Evolutionary conservation across 2,888 invertebrate species (phyloP).

Genomic region (Watsonalla cultraria): DNA sequence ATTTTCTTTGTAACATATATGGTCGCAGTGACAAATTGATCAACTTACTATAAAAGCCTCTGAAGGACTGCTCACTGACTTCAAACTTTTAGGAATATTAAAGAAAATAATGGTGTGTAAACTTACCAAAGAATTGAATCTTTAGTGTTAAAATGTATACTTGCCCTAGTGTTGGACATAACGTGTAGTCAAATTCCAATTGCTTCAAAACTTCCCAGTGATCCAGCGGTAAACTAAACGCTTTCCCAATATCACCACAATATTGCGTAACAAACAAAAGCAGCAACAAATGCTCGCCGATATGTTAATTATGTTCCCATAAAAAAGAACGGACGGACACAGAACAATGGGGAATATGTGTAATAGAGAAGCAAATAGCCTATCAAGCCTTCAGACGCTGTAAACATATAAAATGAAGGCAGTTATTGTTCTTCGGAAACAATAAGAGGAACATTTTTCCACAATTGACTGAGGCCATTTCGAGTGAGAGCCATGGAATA

Average conservation of each 20-base stretch:
- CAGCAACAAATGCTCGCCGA: conserved; percentile 15
- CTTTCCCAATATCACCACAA: conserved; percentile 4
- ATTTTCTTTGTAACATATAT: no score
- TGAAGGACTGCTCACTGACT: no score
- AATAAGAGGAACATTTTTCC: conserved; percentile 75
- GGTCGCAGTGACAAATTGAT: no score
- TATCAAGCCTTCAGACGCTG: conserved; percentile 69
- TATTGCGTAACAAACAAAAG: conserved; percentile 11
- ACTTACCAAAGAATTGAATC: no score
- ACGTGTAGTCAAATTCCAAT: no score
- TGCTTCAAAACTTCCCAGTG: no score
- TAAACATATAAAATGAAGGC: conserved; percentile 74
- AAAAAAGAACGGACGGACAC: conserved; percentile 37
- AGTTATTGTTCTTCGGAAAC: conserved; percentile 74
- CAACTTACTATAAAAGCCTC: no score
- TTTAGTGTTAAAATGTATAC: no score
- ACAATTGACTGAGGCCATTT: conserved; percentile 74
- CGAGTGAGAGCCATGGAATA: conserved; percentile 70
- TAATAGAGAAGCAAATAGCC: conserved; percentile 66
- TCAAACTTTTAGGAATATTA: no score
- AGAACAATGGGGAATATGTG: conserved; percentile 52
- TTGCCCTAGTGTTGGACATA: no score
- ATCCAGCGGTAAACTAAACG: no score
- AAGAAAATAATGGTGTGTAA: no score
- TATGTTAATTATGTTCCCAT: conserved; percentile 33